Conservation (phyloP, 2,888 invertebrate species). For the Ophioninae sp. region DNA sequence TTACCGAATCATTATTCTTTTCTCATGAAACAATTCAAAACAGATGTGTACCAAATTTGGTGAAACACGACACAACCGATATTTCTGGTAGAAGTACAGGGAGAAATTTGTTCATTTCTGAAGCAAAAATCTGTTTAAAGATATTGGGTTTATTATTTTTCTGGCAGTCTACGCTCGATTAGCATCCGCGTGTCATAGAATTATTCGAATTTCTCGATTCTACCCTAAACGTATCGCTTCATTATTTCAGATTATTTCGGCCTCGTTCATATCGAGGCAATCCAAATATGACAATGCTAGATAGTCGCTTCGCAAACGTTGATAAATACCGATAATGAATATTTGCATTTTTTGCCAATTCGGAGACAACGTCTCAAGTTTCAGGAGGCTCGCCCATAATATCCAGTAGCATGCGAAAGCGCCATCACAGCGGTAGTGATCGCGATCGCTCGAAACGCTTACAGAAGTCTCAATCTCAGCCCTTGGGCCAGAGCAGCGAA, state of each 20-base stretch:
- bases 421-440: conserved; percentile 73
- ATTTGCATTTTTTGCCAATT: neutral
- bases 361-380: conserved; percentile 69
- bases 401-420: conserved; percentile 74
- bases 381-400: conserved; percentile 74
- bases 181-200: neutral
- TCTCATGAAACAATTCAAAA: no score
- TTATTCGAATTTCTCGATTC: neutral
- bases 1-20: no score
- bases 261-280: neutral
- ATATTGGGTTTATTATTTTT: neutral
- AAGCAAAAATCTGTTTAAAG: no score
- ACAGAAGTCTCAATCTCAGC: conserved; percentile 66
- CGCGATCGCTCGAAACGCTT: conserved; percentile 74
- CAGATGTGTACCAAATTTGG: no score
- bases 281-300: neutral
- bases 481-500: conserved; percentile 63
- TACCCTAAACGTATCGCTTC: no score
- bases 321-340: neutral
- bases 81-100: no score
- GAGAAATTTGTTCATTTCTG: no score
- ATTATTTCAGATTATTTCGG: no score
- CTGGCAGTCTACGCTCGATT: neutral
- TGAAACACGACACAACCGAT: no score
- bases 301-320: neutral